A percentile compares a stretch with the other conserved stretches of the same genome.
These are phyloP conservation scores for Biston stratarius DNA, from an alignment of 2,888 invertebrate species.

Conservation along the genomic window DNA sequence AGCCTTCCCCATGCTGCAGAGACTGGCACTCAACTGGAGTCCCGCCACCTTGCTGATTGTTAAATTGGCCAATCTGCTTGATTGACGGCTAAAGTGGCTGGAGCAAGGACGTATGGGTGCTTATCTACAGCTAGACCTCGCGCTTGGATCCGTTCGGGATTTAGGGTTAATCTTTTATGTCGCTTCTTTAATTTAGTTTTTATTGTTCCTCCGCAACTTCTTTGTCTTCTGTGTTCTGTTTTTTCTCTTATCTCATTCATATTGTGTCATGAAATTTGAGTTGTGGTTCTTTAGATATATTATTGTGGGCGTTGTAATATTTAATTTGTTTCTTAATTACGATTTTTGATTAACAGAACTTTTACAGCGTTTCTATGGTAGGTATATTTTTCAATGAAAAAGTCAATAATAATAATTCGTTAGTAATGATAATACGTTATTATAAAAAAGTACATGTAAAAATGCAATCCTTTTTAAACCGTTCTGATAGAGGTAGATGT, in stretches of 20 bases:
- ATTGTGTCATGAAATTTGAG: too few species aligned
- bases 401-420: too few species aligned
- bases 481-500: not conserved
- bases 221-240: not conserved
- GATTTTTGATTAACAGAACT: too few species aligned
- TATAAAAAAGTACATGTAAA: not conserved
- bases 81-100: slow-evolving; percentile 68
- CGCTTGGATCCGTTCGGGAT: slow-evolving; percentile 19
- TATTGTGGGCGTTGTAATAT: too few species aligned
- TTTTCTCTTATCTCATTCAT: not conserved
- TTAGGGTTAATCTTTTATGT: not conserved
- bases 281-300: too few species aligned
- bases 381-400: too few species aligned
- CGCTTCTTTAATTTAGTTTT: not conserved
- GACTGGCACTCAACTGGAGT: slow-evolving; percentile 47
- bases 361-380: too few species aligned
- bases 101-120: slow-evolving; percentile 72
- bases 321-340: too few species aligned
- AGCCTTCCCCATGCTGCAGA: slow-evolving; percentile 39
- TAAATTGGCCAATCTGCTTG: slow-evolving; percentile 76
- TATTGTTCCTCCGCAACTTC: not conserved
- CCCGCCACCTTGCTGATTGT: slow-evolving; percentile 62
- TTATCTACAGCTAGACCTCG: slow-evolving; percentile 31
- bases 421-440: too few species aligned
- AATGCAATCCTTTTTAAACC: not conserved